Base-by-base conservation (phyloP, 2,888 invertebrate genomes). In the Ormia ochracea region DNA sequence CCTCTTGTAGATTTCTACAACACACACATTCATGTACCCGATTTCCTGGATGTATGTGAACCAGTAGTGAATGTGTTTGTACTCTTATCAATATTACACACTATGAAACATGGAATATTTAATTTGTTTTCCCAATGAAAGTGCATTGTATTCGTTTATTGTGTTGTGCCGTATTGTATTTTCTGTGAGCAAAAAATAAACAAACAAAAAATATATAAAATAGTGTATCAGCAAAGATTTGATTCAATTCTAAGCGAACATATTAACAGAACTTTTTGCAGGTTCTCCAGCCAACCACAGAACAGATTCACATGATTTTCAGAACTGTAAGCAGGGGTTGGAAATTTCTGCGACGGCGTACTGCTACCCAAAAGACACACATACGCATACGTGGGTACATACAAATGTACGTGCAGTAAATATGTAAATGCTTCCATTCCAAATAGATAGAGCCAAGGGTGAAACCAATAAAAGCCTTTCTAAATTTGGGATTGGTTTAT, bases 401-500 rank as follows among this genome's bases (percentile, higher is more conserved):
- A n/a, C n/a, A n/a, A n/a, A n/a, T n/a, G n/a, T n/a, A n/a, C n/a
- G n/a, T n/a, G n/a, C n/a, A n/a, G n/a, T 75, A 81, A 78, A 78
- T 59, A n/a, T n/a, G 7, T 41, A 69, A 72, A 65, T 45, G 45
- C 52, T n/a, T n/a, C 65, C 63, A 79, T 73, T 66, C 75, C 58
- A 68, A 78, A 80, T 78, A 66, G 70, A 76, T 79, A 82, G 65
- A 81, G 84, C 85, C 85, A 84, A 85, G 86, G 86, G 85, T 87
- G 85, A 86, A 86, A 86, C 86, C 86, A 86, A 85, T 86, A 86
- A 86, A 85, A 86, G 85, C 84, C 85, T 85, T 85, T 86, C 86
- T 86, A 86, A 87, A 85, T 86, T 87, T 85, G 86, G 87, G 87
- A 87, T 87, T 87, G 87, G 87, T 87, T 86, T 86, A 87, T 87